Evolutionary conservation across 2,888 invertebrate species (phyloP), one percentile per base, ranked within the genome.

Genomic region (Mythimna vitellina): DNA sequence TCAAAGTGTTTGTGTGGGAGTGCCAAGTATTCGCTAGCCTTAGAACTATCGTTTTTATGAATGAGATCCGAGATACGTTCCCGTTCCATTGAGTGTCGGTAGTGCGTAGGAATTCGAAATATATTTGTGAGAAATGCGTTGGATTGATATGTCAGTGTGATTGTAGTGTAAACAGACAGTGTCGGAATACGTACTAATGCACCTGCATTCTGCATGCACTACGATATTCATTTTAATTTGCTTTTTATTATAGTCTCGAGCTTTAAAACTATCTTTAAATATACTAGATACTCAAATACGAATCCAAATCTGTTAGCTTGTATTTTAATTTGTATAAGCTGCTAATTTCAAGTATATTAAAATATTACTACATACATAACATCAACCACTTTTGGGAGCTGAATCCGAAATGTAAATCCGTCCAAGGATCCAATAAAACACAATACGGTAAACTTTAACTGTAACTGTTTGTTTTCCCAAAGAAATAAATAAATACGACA

Each of bases 1-100:
- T 60, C 22, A 22, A 64, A 82, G 80, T 86, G 87, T 90, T 82
- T 78, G 89, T 88, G 85, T 85, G 82, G 83, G 82, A 85, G 85
- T 76, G 75, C 70, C 84, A 77, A 85, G 76, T 80, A 83, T 87
- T 84, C 61, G 79, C 81, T 75, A 79, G 82, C 79, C 67, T 72
- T 75, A 73, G 76, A 73, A 77, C 67, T 69, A 72, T 70, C 71
- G 69, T 70, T 81, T 76, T 85, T 87, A 84, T 89, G 89, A 89
- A 88, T 89, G 88, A 83, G 80, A 71, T 70, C 60, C 67, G 35
- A 68, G 67, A 70, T 68, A 57, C 54, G 63, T 74, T 68, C 54
- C 65, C 62, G 68, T 74, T 67, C 46, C 75, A 83, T 83, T 81
- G 75, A 83, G 56, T 61, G 65, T 70, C 49, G 25, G 65, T 56